A percentile compares a stretch with the other conserved stretches of the same genome.
Conservation (phyloP, 2,797 vertebrate genomes). For the Tragopan temminckii region DNA sequence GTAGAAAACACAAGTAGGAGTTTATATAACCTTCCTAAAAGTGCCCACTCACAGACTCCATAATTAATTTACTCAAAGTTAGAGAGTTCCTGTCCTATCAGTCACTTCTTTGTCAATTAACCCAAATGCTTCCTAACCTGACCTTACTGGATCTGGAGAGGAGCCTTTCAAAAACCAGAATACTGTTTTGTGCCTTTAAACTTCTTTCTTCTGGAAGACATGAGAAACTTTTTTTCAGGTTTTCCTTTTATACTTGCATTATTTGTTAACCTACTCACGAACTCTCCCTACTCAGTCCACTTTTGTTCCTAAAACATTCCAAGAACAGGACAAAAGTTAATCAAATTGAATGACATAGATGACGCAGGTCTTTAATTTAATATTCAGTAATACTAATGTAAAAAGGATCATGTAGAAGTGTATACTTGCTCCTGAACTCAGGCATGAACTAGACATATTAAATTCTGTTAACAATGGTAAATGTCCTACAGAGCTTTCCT, state of each 20-base stretch:
- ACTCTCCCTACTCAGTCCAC: accelerated
- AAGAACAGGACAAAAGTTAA: background rate
- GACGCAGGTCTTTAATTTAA: background rate
- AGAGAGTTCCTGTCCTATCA: background rate
- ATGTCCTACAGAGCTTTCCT: background rate
- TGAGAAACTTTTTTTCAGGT: background rate
- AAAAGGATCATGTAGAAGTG: background rate
- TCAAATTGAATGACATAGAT: background rate
- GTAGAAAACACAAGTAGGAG: background rate
- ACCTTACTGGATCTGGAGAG: background rate
- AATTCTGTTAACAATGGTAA: background rate
- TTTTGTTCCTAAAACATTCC: background rate
- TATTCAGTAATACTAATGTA: background rate
- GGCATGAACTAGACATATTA: background rate
- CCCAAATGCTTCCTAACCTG: background rate
- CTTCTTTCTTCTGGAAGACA: background rate
- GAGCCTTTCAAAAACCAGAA: background rate
- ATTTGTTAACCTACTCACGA: background rate
- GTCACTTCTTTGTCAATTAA: background rate
- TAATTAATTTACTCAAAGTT: background rate
- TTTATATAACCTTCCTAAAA: background rate
- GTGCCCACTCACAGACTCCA: background rate
- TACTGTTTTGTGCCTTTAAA: background rate
- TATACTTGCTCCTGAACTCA: background rate
- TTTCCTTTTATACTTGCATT: background rate